These are phyloP conservation scores for Drosophila nigromelanica DNA, from an alignment of 1,140 invertebrate genomes.

Conservation along the genomic window DNA sequence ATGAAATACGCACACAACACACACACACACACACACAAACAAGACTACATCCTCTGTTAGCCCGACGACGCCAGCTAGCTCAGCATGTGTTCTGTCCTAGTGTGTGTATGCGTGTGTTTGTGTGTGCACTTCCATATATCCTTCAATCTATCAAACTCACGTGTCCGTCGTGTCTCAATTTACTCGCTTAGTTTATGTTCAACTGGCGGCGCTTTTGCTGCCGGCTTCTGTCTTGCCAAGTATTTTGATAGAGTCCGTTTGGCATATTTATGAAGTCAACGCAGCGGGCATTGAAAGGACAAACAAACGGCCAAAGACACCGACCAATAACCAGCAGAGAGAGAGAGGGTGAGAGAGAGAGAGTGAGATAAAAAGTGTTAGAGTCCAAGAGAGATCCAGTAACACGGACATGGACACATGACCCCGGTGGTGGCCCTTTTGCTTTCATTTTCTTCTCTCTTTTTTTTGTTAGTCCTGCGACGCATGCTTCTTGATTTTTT, in stretches of 20 bases:
- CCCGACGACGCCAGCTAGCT: neutral
- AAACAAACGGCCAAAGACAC: slow-evolving; percentile 11
- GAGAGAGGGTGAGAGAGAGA: neutral
- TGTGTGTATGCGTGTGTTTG: neutral
- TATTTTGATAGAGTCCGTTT: slow-evolving; percentile 68
- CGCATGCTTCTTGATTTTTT: slow-evolving; percentile 7
- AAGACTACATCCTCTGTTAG: neutral
- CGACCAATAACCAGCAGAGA: neutral
- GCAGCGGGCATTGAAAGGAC: slow-evolving; percentile 47
- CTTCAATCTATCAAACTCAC: slow-evolving; percentile 73
- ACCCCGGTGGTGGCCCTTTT: neutral
- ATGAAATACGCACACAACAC: slow-evolving; percentile 61
- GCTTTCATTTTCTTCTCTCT: too few species aligned
- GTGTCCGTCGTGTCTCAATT: slow-evolving; percentile 79
- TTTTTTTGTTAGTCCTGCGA: neutral
- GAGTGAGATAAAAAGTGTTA: too few species aligned
- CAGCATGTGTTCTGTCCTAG: slow-evolving; percentile 13
- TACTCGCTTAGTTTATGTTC: slow-evolving; percentile 76
- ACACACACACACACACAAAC: neutral
- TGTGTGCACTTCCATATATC: slow-evolving; percentile 41
- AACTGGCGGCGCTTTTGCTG: slow-evolving; percentile 37
- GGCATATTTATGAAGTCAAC: slow-evolving; percentile 56
- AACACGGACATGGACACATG: neutral
- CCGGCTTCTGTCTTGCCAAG: slow-evolving; percentile 3
- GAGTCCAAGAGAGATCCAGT: neutral